These are phyloP conservation scores for Cephalopholis sonnerati DNA, from an alignment of 2,113 vertebrate genomes.

Conservation along the genomic window DNA sequence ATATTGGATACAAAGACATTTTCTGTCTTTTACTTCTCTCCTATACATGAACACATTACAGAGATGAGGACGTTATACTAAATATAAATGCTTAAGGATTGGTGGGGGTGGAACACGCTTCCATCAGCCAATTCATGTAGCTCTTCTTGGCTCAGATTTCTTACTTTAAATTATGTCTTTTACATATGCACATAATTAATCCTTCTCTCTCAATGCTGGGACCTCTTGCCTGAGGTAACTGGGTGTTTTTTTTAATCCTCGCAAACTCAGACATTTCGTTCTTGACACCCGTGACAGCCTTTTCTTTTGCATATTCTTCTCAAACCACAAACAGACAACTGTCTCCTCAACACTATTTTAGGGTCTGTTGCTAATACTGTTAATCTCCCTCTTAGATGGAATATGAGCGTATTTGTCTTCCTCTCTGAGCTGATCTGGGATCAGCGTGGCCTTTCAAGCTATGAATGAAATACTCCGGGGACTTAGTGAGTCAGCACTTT, in stretches of 20 bases:
- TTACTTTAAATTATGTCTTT: conserved; percentile 45
- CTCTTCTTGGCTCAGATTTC: conserved; percentile 37
- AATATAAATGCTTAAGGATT: conserved; percentile 9
- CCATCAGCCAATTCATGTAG: conserved; percentile 32
- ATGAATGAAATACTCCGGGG: conserved; percentile 16
- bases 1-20: neutral
- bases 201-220: conserved; percentile 21
- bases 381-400: conserved; percentile 46
- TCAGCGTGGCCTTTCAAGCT: conserved; percentile 50
- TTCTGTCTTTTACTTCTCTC: neutral
- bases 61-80: conserved; percentile 32
- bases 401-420: conserved; percentile 44
- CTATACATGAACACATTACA: neutral
- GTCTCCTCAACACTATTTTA: conserved; percentile 39
- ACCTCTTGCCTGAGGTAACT: conserved; percentile 41
- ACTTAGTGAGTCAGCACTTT: conserved; percentile 49
- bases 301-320: conserved; percentile 40
- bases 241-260: conserved; percentile 39
- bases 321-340: conserved; percentile 41
- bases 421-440: conserved; percentile 37
- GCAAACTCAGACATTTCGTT: conserved; percentile 43
- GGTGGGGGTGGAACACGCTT: conserved; percentile 12
- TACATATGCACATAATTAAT: conserved; percentile 62
- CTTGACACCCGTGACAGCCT: conserved; percentile 29
- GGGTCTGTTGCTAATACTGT: conserved; percentile 39